These are phyloP conservation scores for Setipinna tenuifilis DNA, from an alignment of 2,797 vertebrate species.

Conservation along the genomic window DNA sequence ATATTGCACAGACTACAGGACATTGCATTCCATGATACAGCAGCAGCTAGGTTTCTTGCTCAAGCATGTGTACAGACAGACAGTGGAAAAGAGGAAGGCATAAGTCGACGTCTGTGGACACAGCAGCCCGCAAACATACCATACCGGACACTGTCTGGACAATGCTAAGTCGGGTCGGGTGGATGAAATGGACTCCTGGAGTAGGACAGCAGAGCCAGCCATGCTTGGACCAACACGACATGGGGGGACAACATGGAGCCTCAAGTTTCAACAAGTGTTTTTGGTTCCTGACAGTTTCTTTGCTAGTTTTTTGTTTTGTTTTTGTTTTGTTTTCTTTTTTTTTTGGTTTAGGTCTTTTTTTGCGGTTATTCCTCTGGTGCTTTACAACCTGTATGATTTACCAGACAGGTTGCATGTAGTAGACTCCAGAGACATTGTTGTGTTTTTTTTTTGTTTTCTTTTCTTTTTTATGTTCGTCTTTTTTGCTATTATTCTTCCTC, in stretches of 20 bases:
- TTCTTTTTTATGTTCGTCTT: not conserved
- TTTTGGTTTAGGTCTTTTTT: conserved; percentile 21
- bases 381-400: not conserved
- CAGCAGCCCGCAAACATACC: not conserved
- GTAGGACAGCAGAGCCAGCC: not conserved
- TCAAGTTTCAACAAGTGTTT: not conserved
- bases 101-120: not conserved
- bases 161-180: too few species aligned
- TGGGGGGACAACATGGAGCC: not conserved
- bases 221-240: not conserved
- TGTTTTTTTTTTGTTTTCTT: too few species aligned
- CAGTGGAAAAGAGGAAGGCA: conserved; percentile 48
- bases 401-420: not conserved
- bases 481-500: not conserved
- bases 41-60: conserved; percentile 38
- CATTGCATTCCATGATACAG: conserved; percentile 63
- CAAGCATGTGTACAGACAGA: conserved; percentile 43
- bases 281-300: conserved; percentile 27
- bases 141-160: not conserved
- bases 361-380: not conserved
- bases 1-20: conserved; percentile 48
- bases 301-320: not conserved
- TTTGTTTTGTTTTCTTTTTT: conserved; percentile 15
- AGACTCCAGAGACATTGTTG: not conserved
- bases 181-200: not conserved